Percentiles rank a stretch among this genome's conserved stretches.
Conservation (phyloP, 2,888 invertebrate species). For the Drosophila sordidapex region DNA sequence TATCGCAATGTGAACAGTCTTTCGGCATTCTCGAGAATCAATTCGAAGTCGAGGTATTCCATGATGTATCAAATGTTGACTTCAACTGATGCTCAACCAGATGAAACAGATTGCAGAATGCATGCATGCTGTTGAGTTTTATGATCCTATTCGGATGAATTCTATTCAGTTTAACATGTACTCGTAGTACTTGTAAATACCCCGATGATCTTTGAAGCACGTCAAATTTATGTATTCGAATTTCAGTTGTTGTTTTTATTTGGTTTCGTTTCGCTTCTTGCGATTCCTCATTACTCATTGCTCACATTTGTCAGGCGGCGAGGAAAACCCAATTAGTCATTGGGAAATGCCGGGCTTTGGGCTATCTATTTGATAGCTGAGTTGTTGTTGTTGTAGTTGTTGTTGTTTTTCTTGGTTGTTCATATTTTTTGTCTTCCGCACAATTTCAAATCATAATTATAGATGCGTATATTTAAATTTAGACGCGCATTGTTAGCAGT, state of each 20-base stretch:
- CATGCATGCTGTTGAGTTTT: neutral
- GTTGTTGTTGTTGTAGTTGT: conserved; percentile 33
- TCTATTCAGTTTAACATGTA: conserved; percentile 4
- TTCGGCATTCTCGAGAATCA: neutral
- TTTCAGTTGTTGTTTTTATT: neutral
- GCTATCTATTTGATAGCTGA: conserved; percentile 28
- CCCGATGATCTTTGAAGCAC: neutral
- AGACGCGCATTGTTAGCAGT: conserved; percentile 41
- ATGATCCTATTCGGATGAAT: conserved; percentile 13
- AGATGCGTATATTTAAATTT: conserved; percentile 50
- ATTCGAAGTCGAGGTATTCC: neutral
- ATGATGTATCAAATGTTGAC: neutral
- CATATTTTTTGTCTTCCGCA: conserved; percentile 52
- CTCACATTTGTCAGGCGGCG: conserved; percentile 55
- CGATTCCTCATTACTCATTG: conserved; percentile 55
- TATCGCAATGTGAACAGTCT: neutral
- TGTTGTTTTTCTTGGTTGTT: conserved; percentile 30
- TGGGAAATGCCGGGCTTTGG: conserved; percentile 34
- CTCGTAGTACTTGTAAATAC: neutral
- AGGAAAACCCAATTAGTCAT: conserved; percentile 82
- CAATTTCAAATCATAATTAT: conserved; percentile 59
- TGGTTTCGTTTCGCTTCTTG: conserved; percentile 13
- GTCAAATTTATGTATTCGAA: conserved; percentile 1
- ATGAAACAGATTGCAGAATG: neutral
- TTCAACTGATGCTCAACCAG: conserved; percentile 1